A percentile compares a stretch with the other conserved stretches of the same genome.
phyloP scores from a whole-genome alignment of 2,113 vertebrate genomes.

The Tauraco erythrolophus region DNA sequence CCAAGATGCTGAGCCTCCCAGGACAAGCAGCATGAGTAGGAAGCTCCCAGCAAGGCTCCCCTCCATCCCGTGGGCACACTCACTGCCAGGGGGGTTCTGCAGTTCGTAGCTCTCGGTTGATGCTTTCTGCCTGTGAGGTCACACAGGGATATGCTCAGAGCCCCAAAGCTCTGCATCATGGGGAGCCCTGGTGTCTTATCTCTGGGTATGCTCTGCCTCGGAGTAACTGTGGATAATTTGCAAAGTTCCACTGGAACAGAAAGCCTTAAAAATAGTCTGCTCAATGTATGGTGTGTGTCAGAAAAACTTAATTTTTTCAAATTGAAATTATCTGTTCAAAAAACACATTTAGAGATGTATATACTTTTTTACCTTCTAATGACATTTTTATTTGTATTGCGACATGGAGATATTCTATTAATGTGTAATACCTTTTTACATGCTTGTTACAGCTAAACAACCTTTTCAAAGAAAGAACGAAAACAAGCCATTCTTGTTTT shows the following conservation, averaged over 20 bases:
- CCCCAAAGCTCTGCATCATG: background rate
- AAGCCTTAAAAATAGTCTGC: background rate
- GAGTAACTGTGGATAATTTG: background rate
- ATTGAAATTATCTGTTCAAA: background rate
- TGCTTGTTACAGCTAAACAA: background rate
- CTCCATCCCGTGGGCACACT: background rate
- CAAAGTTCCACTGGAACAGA: background rate
- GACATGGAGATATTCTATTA: background rate
- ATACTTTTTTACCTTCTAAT: background rate
- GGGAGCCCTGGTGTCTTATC: background rate
- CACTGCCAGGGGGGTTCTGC: background rate
- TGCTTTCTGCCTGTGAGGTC: background rate
- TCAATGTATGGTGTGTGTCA: background rate
- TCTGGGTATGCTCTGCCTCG: background rate
- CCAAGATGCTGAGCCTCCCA: background rate
- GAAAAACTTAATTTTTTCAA: background rate
- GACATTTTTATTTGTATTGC: background rate
- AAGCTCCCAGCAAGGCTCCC: background rate
- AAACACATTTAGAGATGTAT: background rate
- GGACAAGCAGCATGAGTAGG: too few species aligned
- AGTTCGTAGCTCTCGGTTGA: accelerated
- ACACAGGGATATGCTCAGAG: accelerated
- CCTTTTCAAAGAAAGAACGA: background rate
- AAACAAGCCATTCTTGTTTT: background rate
- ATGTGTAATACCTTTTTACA: background rate